Conservation (phyloP, 2,888 invertebrate genomes). For the Scaptodrosophila latifasciaeformis region DNA sequence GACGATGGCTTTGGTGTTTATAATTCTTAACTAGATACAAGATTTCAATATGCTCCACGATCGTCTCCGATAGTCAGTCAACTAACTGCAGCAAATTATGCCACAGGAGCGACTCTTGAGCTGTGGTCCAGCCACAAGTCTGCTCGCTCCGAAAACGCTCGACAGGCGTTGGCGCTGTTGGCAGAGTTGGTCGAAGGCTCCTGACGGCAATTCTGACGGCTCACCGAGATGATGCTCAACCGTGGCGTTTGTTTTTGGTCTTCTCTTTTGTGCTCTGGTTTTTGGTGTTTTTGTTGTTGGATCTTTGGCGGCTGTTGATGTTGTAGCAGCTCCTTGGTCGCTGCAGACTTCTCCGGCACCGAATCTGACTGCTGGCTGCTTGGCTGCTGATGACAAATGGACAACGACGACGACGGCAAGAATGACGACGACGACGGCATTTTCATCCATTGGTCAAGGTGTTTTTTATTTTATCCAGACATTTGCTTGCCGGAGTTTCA, state of each 20-base stretch:
- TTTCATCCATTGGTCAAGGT: slow-evolving; percentile 71
- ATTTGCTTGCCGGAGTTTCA: slow-evolving; percentile 58
- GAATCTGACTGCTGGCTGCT: slow-evolving; percentile 29
- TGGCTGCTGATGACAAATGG: slow-evolving; percentile 64
- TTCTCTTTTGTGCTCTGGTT: slow-evolving; percentile 27
- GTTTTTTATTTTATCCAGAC: slow-evolving; percentile 60
- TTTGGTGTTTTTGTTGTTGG: slow-evolving; percentile 14
- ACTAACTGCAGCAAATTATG: no score
- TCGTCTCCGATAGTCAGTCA: no score
- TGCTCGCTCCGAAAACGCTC: no score
- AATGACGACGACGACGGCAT: slow-evolving; percentile 70
- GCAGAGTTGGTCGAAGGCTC: no score
- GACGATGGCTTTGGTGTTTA: no score
- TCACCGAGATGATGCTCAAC: no score
- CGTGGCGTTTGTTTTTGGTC: slow-evolving; percentile 1
- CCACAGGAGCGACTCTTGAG: no score
- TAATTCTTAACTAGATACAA: no score
- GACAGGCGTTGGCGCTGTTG: slow-evolving; percentile 9
- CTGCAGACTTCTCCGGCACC: slow-evolving; percentile 17
- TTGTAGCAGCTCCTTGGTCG: slow-evolving; percentile 12
- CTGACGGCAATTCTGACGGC: no score
- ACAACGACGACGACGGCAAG: slow-evolving; percentile 67
- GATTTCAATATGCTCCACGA: background rate
- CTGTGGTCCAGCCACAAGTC: no score
- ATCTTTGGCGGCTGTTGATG: slow-evolving; percentile 16